These are phyloP conservation scores for Chloroclystis v-ata DNA, from an alignment of 2,888 invertebrate species.

Conservation along the genomic window DNA sequence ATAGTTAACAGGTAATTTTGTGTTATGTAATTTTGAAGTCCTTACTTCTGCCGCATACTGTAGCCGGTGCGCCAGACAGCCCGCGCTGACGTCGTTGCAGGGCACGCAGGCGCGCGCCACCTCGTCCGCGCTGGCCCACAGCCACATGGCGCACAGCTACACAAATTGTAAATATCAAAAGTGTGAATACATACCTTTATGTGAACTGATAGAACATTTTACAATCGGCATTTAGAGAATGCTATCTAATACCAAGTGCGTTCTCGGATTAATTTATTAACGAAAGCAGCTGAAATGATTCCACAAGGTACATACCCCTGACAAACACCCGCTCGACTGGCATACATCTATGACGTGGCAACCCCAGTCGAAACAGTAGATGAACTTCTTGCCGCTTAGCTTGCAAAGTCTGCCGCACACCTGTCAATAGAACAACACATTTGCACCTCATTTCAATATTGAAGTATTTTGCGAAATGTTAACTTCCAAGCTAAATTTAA, in stretches of 20 bases:
- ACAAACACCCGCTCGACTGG: slow-evolving; percentile 71
- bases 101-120: slow-evolving; percentile 46
- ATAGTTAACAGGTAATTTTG: too few relatives aligned
- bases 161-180: background rate
- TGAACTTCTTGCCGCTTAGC: slow-evolving; percentile 62
- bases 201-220: too few relatives aligned
- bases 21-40: too few relatives aligned
- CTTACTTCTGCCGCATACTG: slow-evolving; percentile 73
- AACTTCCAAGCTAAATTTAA: too few relatives aligned
- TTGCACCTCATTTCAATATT: background rate
- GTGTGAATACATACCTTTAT: too few relatives aligned
- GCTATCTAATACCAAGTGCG: too few relatives aligned
- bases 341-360: slow-evolving; percentile 75
- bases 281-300: too few relatives aligned
- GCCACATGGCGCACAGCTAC: slow-evolving; percentile 73
- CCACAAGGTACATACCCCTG: slow-evolving; percentile 53
- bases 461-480: too few relatives aligned
- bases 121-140: slow-evolving; percentile 64
- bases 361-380: slow-evolving; percentile 76
- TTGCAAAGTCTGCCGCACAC: slow-evolving; percentile 70
- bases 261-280: background rate
- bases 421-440: background rate
- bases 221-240: too few relatives aligned
- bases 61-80: slow-evolving; percentile 60
- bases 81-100: slow-evolving; percentile 56